These are phyloP conservation scores for Steinernema feltiae DNA, from an alignment of 1,140 invertebrate species.

Conservation along the genomic window DNA sequence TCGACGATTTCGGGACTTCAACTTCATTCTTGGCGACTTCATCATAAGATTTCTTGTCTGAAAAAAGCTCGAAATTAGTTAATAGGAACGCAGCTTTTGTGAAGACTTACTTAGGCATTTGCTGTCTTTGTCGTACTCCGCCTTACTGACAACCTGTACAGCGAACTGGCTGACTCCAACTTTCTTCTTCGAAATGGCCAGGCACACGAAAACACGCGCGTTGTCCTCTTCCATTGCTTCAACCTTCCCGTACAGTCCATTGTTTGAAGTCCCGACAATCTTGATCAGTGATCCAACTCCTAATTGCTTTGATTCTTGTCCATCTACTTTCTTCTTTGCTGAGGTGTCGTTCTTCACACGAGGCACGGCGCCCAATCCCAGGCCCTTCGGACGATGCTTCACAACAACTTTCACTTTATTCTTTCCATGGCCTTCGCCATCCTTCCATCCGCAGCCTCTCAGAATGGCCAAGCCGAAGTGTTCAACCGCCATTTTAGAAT, in stretches of 20 bases:
- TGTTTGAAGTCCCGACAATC: conserved; percentile 69
- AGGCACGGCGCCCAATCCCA: conserved; percentile 81
- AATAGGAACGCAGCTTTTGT: not conserved
- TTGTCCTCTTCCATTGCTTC: conserved; percentile 78
- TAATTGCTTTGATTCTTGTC: conserved; percentile 64
- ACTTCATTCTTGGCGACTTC: not conserved
- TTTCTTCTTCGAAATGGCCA: conserved; percentile 68
- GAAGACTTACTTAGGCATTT: conserved; percentile 62
- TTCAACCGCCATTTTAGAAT: conserved; percentile 78
- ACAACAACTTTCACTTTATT: conserved; percentile 63
- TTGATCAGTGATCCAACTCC: conserved; percentile 66
- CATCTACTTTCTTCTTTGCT: conserved; percentile 54
- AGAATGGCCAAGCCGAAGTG: conserved; percentile 84
- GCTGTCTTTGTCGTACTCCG: conserved; percentile 73
- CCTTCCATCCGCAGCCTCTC: conserved; percentile 86
- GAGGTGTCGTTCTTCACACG: conserved; percentile 60
- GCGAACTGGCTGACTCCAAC: conserved; percentile 72
- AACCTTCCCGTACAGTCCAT: conserved; percentile 74
- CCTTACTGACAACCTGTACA: conserved; percentile 69
- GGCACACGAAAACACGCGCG: conserved; percentile 72
- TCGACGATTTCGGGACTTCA: not conserved
- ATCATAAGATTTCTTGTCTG: not conserved
- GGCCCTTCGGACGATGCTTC: conserved; percentile 73
- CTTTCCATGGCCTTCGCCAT: conserved; percentile 68
- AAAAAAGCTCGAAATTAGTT: not conserved